Evolutionary conservation across 2,113 vertebrate genomes (phyloP), one percentile per base, ranked within the genome.

Genomic region (Polyodon spathula): DNA sequence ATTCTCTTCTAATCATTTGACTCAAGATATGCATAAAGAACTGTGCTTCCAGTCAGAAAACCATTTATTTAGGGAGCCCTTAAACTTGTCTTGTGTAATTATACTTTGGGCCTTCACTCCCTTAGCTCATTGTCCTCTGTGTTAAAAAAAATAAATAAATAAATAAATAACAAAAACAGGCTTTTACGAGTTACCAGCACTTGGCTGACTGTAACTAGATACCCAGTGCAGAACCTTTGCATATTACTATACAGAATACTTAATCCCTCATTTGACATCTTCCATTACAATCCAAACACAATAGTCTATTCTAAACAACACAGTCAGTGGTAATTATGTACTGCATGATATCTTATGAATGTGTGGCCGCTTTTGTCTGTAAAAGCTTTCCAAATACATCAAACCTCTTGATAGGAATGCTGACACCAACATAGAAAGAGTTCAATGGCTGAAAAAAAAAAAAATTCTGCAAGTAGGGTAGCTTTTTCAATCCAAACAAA

Each of bases 61-160:
- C 27, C 27, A 2, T 27, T 27, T 27, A 27, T 27, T 27, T 27
- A 72, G 77, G 66, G 64, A 63, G 65, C 56, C 15, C 67, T 52
- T 66, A 73, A 70, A 62, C 62, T 27, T 71, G 73, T 65, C 68
- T 62, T 64, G 68, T 65, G 65, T 63, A 58, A 76, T 73, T 72
- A 62, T 64, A 61, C 68, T 76, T 71, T 73, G 56, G 70, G 71
- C 74, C 76, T 76, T 15, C 8, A 8, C 16, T 40, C 9, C 48
- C 16, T 8, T 54, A 56, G 39, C 42, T 56, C 14, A n/a, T 37
- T 51, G 12, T 56, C n/a, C 6, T 40, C 56, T 38, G n/a, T 51
- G 37, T 60, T 66, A 61, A 27, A 27, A 63, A 62, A 67, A n/a
- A n/a, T n/a, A n/a, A n/a, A n/a, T n/a, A n/a, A n/a, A n/a, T n/a